Evolutionary conservation across 2,797 vertebrate species (phyloP), one percentile per base, ranked within the genome.

Genomic region (Enteromius argenteus): DNA sequence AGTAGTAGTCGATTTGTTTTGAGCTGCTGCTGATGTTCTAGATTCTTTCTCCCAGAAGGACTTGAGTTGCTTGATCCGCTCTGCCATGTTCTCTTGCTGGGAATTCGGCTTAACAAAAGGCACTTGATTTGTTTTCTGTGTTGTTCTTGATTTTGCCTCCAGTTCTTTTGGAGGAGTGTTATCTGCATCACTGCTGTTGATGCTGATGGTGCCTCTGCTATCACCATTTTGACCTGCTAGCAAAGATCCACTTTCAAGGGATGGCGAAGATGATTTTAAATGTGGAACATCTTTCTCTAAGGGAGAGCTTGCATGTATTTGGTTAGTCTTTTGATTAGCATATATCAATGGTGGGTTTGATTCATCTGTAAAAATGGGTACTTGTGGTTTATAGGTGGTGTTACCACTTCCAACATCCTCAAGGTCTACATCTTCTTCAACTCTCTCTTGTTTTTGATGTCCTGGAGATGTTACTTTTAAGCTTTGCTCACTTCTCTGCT

Each of bases 1-100:
- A 68, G 84, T 86, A 80, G 83, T 88, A 17, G 58, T 37, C 1
- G 27, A 86, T 87, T 86, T 94, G 9, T 90, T 87, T 51, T 62
- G 85, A 10, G 9, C 58, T 39, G 67, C 72, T 91, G 90, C 91
- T 21, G 89, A 80, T 89, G 87, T 87, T 60, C 87, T 80, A 2
- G 92, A 71, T 74, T 86, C 93, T 78, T 93, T 92, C 89, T 96
- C 95, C 95, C 95, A 94, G 88, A 93, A 95, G 35, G 93, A 91
- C 72, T 90, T 93, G 11, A 94, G 91, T 77, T 93, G 86, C 83
- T 91, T 91, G 49, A 95, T 93, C 88, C 75, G 91, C 81, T 93
- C 91, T 69, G 90, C 53, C 46, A 93, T 93, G 74, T 56, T 91
- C 39, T 92, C 94, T 71, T 93, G 87, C 32, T 88, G 87, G 10